These are phyloP conservation scores for Caradrina clavipalpis DNA, from an alignment of 2,888 invertebrate species.

Conservation along the genomic window DNA sequence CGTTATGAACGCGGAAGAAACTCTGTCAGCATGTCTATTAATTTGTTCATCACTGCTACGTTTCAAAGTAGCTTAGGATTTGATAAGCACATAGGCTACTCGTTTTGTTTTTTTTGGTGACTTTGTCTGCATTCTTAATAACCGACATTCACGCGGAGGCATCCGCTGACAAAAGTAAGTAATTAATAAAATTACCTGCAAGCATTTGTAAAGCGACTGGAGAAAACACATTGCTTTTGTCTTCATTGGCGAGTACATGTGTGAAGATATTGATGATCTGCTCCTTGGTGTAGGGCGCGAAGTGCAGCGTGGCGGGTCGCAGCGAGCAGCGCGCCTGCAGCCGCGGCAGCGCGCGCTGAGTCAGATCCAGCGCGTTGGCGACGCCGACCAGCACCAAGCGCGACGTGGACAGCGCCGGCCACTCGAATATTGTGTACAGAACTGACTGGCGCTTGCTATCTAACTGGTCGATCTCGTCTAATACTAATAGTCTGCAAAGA, in stretches of 20 bases:
- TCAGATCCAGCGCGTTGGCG: slow-evolving; percentile 98
- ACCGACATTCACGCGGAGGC: too few species aligned
- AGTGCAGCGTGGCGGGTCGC: slow-evolving; percentile 95
- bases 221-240: slow-evolving; percentile 94
- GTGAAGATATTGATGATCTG: slow-evolving; percentile 97
- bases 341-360: slow-evolving; percentile 96
- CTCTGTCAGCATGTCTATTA: too few species aligned
- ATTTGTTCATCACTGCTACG: too few species aligned
- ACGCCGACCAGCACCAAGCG: slow-evolving; percentile 96
- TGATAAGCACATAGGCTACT: too few species aligned
- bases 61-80: too few species aligned
- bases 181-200: slow-evolving; percentile 90
- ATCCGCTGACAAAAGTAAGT: not conserved
- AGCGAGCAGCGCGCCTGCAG: slow-evolving; percentile 94
- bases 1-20: too few species aligned
- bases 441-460: slow-evolving; percentile 96
- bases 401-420: slow-evolving; percentile 94
- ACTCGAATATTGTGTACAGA: slow-evolving; percentile 98
- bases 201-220: slow-evolving; percentile 97
- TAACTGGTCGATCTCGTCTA: slow-evolving; percentile 99
- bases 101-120: too few species aligned
- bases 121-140: too few species aligned
- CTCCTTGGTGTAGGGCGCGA: slow-evolving; percentile 97
- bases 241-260: slow-evolving; percentile 93
- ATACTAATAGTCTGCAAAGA: slow-evolving; percentile 93